These are phyloP conservation scores for Trididemnum miniatum DNA, from an alignment of 23 tunicate species.

Conservation along the genomic window DNA sequence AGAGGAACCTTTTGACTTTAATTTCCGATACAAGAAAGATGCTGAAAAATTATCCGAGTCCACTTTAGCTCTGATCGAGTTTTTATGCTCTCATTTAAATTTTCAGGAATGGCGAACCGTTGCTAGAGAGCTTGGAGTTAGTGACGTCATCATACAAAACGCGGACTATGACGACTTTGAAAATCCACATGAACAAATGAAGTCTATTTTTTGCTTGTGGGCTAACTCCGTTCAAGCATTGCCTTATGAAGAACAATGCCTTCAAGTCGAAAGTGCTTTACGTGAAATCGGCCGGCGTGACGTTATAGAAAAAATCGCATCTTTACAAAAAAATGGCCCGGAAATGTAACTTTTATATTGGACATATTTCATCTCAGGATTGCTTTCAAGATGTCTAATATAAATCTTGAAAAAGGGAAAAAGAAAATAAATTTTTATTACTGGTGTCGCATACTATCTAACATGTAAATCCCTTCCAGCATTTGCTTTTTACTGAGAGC, in stretches of 20 bases:
- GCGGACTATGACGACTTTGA: slow-evolving; percentile 55
- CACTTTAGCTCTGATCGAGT: slow-evolving; percentile 19
- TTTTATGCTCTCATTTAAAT: slow-evolving; percentile 22
- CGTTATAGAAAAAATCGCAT: background rate
- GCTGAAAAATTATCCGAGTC: background rate
- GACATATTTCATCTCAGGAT: no score
- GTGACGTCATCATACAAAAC: slow-evolving; percentile 54
- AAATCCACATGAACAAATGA: slow-evolving; percentile 38
- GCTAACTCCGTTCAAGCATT: slow-evolving; percentile 1
- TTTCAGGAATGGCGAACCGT: slow-evolving; percentile 64
- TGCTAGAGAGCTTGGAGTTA: slow-evolving; percentile 64
- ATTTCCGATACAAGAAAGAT: background rate
- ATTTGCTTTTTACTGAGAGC: no score
- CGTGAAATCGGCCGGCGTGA: slow-evolving; percentile 49
- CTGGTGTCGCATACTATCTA: no score
- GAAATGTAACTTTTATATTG: no score
- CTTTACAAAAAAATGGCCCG: no score
- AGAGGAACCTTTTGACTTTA: background rate
- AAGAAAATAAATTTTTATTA: no score
- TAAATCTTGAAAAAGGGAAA: no score
- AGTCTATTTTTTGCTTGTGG: slow-evolving; percentile 50
- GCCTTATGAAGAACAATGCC: background rate
- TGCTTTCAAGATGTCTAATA: no score
- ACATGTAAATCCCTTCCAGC: no score
- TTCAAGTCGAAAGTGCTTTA: slow-evolving; percentile 10